phyloP scores from a whole-genome alignment of 2,797 vertebrate genomes.

The Jordanella pulchra region DNA sequence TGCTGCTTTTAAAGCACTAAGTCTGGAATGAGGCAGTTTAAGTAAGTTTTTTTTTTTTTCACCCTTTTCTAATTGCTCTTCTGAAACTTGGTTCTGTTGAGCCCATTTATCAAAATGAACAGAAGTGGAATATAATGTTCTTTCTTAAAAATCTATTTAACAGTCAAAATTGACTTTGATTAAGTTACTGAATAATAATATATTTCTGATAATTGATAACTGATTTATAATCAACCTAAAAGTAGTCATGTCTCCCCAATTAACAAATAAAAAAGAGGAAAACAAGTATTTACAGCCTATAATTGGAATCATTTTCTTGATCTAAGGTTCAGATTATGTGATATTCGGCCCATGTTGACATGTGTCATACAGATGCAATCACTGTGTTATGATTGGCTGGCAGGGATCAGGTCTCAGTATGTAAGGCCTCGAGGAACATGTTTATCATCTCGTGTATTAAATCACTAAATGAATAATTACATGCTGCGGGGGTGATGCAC shows the following conservation, averaged over 20 bases:
- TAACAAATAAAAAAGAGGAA: background rate
- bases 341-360: background rate
- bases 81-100: background rate
- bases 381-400: background rate
- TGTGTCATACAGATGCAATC: background rate
- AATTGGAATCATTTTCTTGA: background rate
- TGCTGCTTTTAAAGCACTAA: too few relatives aligned
- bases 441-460: background rate
- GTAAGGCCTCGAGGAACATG: background rate
- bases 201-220: background rate
- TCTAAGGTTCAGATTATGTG: background rate
- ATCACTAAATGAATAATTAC: conserved; percentile 2
- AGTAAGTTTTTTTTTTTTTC: background rate
- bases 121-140: background rate
- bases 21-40: background rate
- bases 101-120: background rate
- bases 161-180: background rate
- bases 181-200: background rate
- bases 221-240: background rate
- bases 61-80: background rate
- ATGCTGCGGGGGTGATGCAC: conserved; percentile 8
- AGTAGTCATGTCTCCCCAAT: background rate
- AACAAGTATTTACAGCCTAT: background rate
- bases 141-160: background rate
- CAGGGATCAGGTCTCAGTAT: background rate